A percentile compares a stretch with the other conserved stretches of the same genome.
These are phyloP conservation scores for Isotomurus palustris DNA, from an alignment of 2,888 invertebrate species.

Conservation along the genomic window DNA sequence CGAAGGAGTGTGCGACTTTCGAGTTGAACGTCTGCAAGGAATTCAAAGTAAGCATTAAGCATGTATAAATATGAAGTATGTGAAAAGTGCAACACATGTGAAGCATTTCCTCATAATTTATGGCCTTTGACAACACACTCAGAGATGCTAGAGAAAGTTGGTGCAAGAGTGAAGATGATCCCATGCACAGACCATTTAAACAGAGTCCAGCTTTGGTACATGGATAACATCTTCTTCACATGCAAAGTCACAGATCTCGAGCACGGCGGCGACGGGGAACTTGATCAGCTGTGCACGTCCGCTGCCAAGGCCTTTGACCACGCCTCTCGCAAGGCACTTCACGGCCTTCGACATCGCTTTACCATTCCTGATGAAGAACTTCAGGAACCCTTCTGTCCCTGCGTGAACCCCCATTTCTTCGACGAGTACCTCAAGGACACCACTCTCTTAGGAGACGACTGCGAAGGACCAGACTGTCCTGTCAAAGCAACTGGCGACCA, in stretches of 20 bases:
- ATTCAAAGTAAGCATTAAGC: slow-evolving; percentile 23
- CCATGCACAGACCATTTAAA: slow-evolving; percentile 32
- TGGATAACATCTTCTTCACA: slow-evolving; percentile 33
- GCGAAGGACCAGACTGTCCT: too few species aligned
- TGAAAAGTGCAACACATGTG: neutral
- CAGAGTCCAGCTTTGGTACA: slow-evolving; percentile 37
- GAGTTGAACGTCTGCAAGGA: slow-evolving; percentile 38
- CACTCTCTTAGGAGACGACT: too few species aligned
- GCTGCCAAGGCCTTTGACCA: slow-evolving; percentile 30
- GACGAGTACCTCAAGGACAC: too few species aligned
- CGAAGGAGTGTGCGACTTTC: slow-evolving; percentile 40
- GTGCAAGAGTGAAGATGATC: slow-evolving; percentile 28
- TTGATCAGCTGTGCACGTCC: slow-evolving; percentile 31
- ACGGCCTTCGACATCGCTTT: slow-evolving; percentile 12
- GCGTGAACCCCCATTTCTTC: slow-evolving; percentile 10
- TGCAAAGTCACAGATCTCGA: slow-evolving; percentile 38
- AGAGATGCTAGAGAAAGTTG: slow-evolving; percentile 29
- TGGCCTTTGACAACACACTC: neutral
- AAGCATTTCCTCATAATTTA: neutral
- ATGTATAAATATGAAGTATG: neutral
- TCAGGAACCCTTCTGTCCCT: slow-evolving; percentile 23
- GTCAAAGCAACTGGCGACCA: too few species aligned
- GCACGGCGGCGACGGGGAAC: slow-evolving; percentile 40
- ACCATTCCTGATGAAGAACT: slow-evolving; percentile 2
- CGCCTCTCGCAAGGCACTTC: slow-evolving; percentile 14